These are phyloP conservation scores for Melieria picta DNA, from an alignment of 2,888 invertebrate species.

Conservation along the genomic window DNA sequence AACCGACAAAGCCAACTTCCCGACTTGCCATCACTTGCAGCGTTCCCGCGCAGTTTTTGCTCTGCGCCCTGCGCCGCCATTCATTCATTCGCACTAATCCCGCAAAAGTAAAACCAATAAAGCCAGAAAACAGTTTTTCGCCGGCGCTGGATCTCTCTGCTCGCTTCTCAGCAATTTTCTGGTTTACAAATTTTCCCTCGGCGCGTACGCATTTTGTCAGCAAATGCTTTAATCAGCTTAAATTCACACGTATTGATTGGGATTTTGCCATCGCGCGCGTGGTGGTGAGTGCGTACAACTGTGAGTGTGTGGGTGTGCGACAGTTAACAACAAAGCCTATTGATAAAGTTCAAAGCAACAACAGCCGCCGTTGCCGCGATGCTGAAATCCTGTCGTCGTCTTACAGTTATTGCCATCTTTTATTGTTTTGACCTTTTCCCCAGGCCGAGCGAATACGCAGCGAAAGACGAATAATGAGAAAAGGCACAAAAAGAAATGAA, in stretches of 20 bases:
- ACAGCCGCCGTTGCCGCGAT: background rate
- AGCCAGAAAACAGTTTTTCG: conserved; percentile 1
- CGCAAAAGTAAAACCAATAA: conserved; percentile 33
- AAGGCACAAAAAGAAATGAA: background rate
- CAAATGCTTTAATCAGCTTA: conserved; percentile 60
- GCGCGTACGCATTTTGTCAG: conserved; percentile 42
- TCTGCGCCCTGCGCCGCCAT: background rate
- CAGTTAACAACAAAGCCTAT: conserved; percentile 21
- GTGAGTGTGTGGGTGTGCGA: conserved; percentile 4
- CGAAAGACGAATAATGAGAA: background rate
- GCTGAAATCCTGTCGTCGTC: too few species aligned
- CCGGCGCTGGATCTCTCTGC: background rate
- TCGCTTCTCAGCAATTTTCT: background rate
- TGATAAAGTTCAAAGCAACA: conserved; percentile 21
- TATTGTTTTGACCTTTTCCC: conserved; percentile 27
- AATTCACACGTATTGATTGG: conserved; percentile 60
- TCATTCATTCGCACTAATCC: conserved; percentile 31
- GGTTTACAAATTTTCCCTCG: background rate
- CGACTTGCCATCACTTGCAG: background rate
- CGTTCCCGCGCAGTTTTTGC: background rate
- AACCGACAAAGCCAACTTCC: too few species aligned
- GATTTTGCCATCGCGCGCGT: conserved; percentile 24
- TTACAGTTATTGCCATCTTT: background rate
- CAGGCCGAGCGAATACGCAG: background rate
- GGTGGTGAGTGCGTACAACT: background rate